These are phyloP conservation scores for Magallana angulata DNA, from an alignment of 1,140 invertebrate genomes.

Conservation along the genomic window DNA sequence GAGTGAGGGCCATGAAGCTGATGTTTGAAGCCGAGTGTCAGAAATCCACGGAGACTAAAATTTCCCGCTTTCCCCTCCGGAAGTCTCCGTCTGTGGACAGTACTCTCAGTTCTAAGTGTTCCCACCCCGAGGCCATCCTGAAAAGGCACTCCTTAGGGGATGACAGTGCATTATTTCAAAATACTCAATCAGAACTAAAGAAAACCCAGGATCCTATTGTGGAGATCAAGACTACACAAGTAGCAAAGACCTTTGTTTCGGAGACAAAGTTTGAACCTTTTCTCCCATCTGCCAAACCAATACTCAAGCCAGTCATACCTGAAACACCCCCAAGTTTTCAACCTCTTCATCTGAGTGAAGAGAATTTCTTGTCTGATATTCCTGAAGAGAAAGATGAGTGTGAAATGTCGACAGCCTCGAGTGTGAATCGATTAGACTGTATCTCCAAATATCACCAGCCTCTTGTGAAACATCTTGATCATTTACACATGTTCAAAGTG, in stretches of 20 bases:
- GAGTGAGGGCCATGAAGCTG: slow-evolving; percentile 67
- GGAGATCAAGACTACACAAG: neutral
- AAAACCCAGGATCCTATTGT: neutral
- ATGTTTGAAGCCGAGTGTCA: slow-evolving; percentile 67
- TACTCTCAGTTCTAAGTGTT: slow-evolving; percentile 44
- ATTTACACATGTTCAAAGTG: slow-evolving; percentile 44
- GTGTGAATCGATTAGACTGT: slow-evolving; percentile 46
- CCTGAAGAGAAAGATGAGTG: slow-evolving; percentile 72
- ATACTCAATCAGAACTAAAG: slow-evolving; percentile 11
- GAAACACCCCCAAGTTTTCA: slow-evolving; percentile 41
- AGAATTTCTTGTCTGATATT: slow-evolving; percentile 72
- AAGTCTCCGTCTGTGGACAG: slow-evolving; percentile 61
- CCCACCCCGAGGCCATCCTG: neutral
- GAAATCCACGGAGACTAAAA: slow-evolving; percentile 55
- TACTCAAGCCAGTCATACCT: slow-evolving; percentile 31
- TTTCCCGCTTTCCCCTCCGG: slow-evolving; percentile 51
- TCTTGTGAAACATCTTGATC: slow-evolving; percentile 15
- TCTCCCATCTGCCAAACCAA: neutral
- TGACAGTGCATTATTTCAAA: slow-evolving; percentile 20
- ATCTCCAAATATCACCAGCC: slow-evolving; percentile 31
- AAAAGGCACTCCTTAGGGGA: slow-evolving; percentile 55
- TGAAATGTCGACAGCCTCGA: slow-evolving; percentile 53
- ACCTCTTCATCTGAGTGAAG: slow-evolving; percentile 63
- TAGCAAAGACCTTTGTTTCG: neutral
- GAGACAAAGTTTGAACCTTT: slow-evolving; percentile 4